These are phyloP conservation scores for Drosophila neocordata DNA, from an alignment of 1,140 invertebrate genomes.

Conservation along the genomic window DNA sequence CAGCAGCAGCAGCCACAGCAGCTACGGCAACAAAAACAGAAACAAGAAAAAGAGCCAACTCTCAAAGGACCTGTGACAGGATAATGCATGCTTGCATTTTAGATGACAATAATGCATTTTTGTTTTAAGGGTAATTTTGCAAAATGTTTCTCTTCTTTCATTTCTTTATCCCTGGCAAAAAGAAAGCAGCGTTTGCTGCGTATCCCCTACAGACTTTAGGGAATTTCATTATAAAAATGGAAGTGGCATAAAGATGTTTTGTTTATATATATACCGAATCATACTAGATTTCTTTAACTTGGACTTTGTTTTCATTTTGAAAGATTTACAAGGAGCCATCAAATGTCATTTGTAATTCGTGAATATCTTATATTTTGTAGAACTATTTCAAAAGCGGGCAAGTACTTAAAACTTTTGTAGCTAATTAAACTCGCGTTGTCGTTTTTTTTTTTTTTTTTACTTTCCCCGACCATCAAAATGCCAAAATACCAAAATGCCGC, in stretches of 20 bases:
- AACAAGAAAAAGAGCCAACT: slow-evolving; percentile 57
- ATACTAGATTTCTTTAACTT: slow-evolving; percentile 32
- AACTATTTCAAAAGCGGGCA: slow-evolving; percentile 65
- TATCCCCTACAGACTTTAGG: slow-evolving; percentile 41
- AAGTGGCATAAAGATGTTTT: slow-evolving; percentile 60
- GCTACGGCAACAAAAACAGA: slow-evolving; percentile 44
- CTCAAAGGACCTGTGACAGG: slow-evolving; percentile 82
- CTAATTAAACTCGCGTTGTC: slow-evolving; percentile 69
- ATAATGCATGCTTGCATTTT: slow-evolving; percentile 82
- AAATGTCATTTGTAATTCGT: slow-evolving; percentile 24
- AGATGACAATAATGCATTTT: slow-evolving; percentile 82
- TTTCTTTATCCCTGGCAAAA: not conserved
- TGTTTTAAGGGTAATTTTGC: slow-evolving; percentile 81
- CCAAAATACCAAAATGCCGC: not conserved
- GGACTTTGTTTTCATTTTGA: not conserved
- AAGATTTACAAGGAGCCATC: slow-evolving; percentile 21
- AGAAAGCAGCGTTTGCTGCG: slow-evolving; percentile 24
- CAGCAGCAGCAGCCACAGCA: slow-evolving; percentile 17
- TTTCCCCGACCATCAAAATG: not conserved
- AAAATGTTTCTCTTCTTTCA: slow-evolving; percentile 65
- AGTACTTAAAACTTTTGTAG: slow-evolving; percentile 72
- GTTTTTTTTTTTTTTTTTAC: slow-evolving; percentile 3
- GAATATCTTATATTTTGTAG: slow-evolving; percentile 33
- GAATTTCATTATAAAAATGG: slow-evolving; percentile 75
- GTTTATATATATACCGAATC: slow-evolving; percentile 31